Percentiles rank a stretch among this genome's conserved stretches.
These are phyloP conservation scores for Poecile montanus DNA, from an alignment of 2,797 vertebrate genomes.

Conservation along the genomic window DNA sequence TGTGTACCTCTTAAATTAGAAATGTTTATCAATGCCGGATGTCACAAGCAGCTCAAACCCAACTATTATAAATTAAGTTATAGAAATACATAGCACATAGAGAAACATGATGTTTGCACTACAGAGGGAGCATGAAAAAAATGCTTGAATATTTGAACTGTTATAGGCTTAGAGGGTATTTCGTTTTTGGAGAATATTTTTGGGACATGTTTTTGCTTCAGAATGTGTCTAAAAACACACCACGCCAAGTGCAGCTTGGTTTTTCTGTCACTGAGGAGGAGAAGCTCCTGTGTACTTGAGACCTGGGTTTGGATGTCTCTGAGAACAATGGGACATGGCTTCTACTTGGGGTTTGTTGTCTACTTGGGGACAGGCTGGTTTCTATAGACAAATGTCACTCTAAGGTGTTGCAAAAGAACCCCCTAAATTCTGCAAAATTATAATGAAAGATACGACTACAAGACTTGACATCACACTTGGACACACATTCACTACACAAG, in stretches of 20 bases:
- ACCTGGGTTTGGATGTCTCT: not conserved
- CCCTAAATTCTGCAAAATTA: not conserved
- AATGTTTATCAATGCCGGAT: not conserved
- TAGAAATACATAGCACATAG: not conserved
- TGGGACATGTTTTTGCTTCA: not conserved
- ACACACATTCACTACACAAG: not conserved
- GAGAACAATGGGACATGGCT: accelerated
- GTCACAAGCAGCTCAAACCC: not conserved
- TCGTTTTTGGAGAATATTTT: not conserved
- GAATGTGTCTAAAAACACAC: accelerated
- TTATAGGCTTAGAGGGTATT: not conserved
- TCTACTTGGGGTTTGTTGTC: not conserved
- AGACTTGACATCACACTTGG: not conserved
- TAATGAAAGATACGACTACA: not conserved
- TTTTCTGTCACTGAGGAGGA: not conserved
- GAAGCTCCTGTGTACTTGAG: not conserved
- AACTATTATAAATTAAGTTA: not conserved
- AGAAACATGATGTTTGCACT: not conserved
- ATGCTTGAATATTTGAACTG: not conserved
- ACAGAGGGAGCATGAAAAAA: not conserved
- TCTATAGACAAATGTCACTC: not conserved
- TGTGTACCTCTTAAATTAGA: not conserved
- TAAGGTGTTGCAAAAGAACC: not conserved
- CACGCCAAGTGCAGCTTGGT: accelerated
- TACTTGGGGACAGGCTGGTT: not conserved